phyloP scores from a whole-genome alignment of 2,888 invertebrate species.

The Sesia bembeciformis region DNA sequence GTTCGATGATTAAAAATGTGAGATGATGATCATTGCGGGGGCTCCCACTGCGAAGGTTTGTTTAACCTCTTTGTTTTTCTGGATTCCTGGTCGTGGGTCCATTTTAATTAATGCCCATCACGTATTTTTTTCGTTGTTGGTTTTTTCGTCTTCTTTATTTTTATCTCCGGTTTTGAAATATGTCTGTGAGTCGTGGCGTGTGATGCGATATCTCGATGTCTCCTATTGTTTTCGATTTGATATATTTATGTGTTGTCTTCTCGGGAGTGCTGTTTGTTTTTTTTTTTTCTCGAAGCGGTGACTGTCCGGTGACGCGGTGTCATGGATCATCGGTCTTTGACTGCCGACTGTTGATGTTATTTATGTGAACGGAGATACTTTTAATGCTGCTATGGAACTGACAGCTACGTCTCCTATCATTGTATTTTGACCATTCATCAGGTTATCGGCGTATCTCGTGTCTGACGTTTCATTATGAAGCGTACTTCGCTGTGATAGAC shows the following conservation, averaged over 20 bases:
- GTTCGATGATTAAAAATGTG: conserved; percentile 70
- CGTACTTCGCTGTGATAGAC: too few relatives aligned
- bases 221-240: conserved; percentile 73
- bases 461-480: too few relatives aligned
- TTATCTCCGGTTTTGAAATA: conserved; percentile 67
- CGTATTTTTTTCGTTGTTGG: conserved; percentile 68
- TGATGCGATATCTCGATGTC: conserved; percentile 68
- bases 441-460: too few relatives aligned
- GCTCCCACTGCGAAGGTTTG: conserved; percentile 71
- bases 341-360: conserved; percentile 47
- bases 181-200: conserved; percentile 58
- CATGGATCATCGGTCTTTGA: conserved; percentile 49
- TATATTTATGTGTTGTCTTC: conserved; percentile 67
- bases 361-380: conserved; percentile 36
- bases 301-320: conserved; percentile 44
- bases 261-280: conserved; percentile 45
- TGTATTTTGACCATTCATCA: too few relatives aligned
- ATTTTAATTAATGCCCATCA: conserved; percentile 76
- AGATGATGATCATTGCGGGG: conserved; percentile 71
- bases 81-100: conserved; percentile 69
- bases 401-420: conserved; percentile 16
- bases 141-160: conserved; percentile 47
- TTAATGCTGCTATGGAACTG: conserved; percentile 29
- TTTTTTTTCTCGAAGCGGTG: conserved; percentile 38
- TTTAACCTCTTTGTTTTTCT: conserved; percentile 70